Evolutionary conservation across 2,113 vertebrate genomes (phyloP).

Genomic region (Burhinus oedicnemus): DNA sequence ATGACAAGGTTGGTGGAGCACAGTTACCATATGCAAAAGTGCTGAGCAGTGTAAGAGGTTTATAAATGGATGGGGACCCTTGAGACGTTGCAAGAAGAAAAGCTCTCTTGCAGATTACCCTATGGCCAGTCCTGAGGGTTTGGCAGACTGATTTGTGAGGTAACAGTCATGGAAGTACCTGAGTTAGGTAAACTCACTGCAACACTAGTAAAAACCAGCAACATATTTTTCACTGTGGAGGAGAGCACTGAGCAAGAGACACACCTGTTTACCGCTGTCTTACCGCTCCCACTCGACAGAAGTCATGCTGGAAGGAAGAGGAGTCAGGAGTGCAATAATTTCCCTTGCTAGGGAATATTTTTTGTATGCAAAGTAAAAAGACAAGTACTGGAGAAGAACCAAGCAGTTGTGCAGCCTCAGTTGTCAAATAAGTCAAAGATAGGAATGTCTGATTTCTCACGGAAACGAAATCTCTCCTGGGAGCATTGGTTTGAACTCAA

Average conservation of each 20-base stretch:
- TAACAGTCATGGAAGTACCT: not conserved
- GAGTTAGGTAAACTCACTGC: not conserved
- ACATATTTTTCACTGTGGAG: not conserved
- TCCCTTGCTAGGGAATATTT: not conserved
- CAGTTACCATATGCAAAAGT: not conserved
- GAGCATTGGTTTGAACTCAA: not conserved
- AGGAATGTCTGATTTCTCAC: not conserved
- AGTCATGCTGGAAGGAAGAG: not conserved
- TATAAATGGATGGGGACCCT: not conserved
- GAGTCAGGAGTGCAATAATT: not conserved
- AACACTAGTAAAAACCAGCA: not conserved
- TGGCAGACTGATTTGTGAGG: not conserved
- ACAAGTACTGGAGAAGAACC: not conserved
- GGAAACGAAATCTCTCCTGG: not conserved
- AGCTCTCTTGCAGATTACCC: not conserved
- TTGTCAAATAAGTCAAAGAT: not conserved
- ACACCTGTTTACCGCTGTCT: not conserved
- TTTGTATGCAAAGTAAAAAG: not conserved
- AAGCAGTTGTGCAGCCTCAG: not conserved
- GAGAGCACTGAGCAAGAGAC: not conserved
- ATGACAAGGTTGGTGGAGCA: conserved; percentile 18
- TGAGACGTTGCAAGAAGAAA: not conserved
- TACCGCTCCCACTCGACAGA: not conserved
- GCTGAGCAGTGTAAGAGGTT: not conserved
- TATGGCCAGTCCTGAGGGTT: not conserved